Percentiles rank a stretch among this genome's conserved stretches.
Conservation (phyloP, 1,140 invertebrate genomes). For the Caenorhabditis remanei region DNA sequence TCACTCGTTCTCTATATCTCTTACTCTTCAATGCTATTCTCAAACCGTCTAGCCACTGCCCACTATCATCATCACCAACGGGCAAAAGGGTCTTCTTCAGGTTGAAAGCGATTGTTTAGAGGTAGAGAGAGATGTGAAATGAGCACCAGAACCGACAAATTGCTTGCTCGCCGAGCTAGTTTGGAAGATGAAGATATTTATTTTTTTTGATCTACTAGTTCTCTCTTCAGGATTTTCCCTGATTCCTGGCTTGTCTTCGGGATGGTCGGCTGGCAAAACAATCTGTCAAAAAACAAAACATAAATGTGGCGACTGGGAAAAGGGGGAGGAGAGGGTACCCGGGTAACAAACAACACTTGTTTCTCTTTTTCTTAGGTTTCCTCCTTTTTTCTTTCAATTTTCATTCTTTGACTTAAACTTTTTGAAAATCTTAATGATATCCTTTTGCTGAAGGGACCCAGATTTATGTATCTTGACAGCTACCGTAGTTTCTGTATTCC, state of each 20-base stretch:
- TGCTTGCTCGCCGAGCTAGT: constrained; percentile 49
- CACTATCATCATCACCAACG: constrained; percentile 45
- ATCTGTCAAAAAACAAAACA: constrained; percentile 52
- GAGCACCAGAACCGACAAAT: constrained; percentile 29
- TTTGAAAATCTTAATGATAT: not conserved
- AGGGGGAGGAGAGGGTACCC: not conserved
- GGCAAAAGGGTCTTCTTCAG: constrained; percentile 10
- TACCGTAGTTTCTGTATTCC: too few species aligned
- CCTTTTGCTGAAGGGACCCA: not conserved
- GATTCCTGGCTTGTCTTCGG: not conserved
- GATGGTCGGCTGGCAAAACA: constrained; percentile 45
- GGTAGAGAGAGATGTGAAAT: not conserved
- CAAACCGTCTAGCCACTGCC: constrained; percentile 46
- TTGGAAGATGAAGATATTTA: constrained; percentile 49
- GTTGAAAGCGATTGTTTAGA: constrained; percentile 46
- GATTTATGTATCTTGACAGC: too few species aligned
- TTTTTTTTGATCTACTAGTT: constrained; percentile 50
- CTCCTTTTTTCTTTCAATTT: constrained; percentile 12
- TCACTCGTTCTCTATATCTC: constrained; percentile 22
- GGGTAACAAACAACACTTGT: constrained; percentile 48
- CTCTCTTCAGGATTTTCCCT: not conserved
- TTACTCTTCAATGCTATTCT: not conserved
- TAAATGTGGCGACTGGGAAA: not conserved
- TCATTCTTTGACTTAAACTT: constrained; percentile 21
- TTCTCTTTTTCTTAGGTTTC: constrained; percentile 11